These are phyloP conservation scores for Tor tambroides DNA, from an alignment of 2,113 vertebrate species.

Conservation along the genomic window DNA sequence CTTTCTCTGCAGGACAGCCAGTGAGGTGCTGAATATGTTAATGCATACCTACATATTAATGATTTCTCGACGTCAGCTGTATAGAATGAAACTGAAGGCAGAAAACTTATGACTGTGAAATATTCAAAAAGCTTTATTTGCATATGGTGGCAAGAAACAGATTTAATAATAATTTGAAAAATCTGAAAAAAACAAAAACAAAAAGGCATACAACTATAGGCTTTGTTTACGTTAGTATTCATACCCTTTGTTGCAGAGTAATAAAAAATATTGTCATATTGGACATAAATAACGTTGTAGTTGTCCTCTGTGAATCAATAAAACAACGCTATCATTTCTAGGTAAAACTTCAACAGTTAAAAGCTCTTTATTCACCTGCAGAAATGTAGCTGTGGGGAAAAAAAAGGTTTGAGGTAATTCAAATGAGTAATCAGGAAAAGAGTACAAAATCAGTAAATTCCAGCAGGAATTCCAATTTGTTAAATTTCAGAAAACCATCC, in stretches of 20 bases:
- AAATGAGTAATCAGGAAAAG: not conserved
- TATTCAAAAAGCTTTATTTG: not conserved
- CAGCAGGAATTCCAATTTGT: not conserved
- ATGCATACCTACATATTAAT: constrained; percentile 55
- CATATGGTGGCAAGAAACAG: not conserved
- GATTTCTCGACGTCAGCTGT: constrained; percentile 44
- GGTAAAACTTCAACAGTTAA: not conserved
- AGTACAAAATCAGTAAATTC: no score
- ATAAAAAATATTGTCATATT: not conserved
- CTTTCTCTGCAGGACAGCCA: constrained; percentile 72
- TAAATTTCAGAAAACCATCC: not conserved
- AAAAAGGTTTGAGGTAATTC: not conserved
- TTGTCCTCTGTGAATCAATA: not conserved
- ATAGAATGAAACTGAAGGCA: not conserved
- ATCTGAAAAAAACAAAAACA: not conserved
- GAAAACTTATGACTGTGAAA: not conserved
- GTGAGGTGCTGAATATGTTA: constrained; percentile 65
- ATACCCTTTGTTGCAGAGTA: not conserved
- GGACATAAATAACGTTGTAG: not conserved
- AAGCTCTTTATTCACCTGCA: not conserved
- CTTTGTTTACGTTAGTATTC: not conserved
- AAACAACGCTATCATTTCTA: not conserved
- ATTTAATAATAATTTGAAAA: not conserved
- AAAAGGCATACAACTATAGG: not conserved
- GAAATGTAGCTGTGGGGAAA: not conserved